Evolutionary conservation across 2,113 vertebrate species (phyloP), one percentile per base, ranked within the genome.

Genomic region (Catharus bicknelli): DNA sequence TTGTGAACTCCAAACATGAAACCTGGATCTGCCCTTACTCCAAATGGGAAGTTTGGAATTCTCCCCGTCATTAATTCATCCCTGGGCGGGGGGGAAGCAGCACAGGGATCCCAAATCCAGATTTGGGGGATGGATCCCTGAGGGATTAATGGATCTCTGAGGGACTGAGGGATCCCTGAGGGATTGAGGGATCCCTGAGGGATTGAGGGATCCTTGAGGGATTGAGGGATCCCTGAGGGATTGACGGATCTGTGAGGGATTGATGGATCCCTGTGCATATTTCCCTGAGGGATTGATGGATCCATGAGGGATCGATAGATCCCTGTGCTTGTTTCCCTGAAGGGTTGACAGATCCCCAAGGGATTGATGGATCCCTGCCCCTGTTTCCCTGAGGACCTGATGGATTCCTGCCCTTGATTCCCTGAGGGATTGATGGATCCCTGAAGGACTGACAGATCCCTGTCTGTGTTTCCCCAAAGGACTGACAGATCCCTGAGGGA

Each of bases 291-390:
- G 2, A 30, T 0, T 5, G 2, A 40, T 4, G 10, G 34, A 27
- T 67, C 16, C 64, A 30, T 48, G 9, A 26, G 11, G 26, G 2
- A 29, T 0, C 5, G 5, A 29, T 6, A 13, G n/a, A 26, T 67
- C 15, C 34, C 34, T 34, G 34, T 34, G 34, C 34, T 34, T 34
- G 34, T 34, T 34, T 34, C 34, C 63, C n/a, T 50, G 23, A 20
- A 5, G 23, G 6, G 10, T 0, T 15, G 15, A 72, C 0, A 2
- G n/a, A 48, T 67, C 32, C 43, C 0, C 7, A 16, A 34, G 7
- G 43, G 23, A 19, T 1, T 4, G 13, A 15, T 2, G 4, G 38
- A 72, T 73, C 66, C 47, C 3, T 42, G 42, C 34, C 34, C 34
- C 34, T 34, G 34, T 34, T 34, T 34, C 16, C 15, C 17, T 47